A percentile compares a stretch with the other conserved stretches of the same genome.
These are phyloP conservation scores for Drosophila miranda DNA, from an alignment of 1,140 invertebrate species.

Conservation along the genomic window DNA sequence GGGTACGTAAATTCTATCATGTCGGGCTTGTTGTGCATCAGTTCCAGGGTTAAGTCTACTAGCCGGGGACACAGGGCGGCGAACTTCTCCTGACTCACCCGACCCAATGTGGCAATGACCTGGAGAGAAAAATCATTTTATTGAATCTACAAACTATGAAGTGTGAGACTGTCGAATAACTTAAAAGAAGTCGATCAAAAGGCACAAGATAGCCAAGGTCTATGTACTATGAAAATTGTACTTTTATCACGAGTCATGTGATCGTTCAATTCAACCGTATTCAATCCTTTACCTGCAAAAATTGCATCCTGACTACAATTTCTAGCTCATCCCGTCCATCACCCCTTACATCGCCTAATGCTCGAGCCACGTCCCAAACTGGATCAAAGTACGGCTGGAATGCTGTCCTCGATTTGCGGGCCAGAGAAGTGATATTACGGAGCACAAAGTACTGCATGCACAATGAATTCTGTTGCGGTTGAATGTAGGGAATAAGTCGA, in stretches of 20 bases:
- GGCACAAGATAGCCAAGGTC: too few species aligned
- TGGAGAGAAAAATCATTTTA: neutral
- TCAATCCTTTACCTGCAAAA: constrained; percentile 16
- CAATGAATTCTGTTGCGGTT: constrained; percentile 14
- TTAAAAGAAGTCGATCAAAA: too few species aligned
- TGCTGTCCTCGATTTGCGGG: neutral
- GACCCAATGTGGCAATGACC: constrained; percentile 10
- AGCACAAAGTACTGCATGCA: constrained; percentile 18
- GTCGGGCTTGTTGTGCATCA: neutral
- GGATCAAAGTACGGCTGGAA: constrained; percentile 11
- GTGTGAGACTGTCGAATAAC: too few species aligned
- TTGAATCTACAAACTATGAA: too few species aligned
- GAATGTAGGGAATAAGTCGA: neutral
- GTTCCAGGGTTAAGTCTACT: constrained; percentile 6
- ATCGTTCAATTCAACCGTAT: too few species aligned
- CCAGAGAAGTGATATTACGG: constrained; percentile 12
- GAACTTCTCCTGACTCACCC: constrained; percentile 18
- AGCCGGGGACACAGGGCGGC: neutral
- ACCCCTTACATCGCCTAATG: neutral
- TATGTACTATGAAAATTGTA: too few species aligned
- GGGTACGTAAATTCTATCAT: constrained; percentile 7
- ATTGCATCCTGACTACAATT: constrained; percentile 7
- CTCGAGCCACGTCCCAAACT: neutral
- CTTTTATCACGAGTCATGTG: too few species aligned
- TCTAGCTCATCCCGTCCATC: constrained; percentile 1